Evolutionary conservation across 2,113 vertebrate species (phyloP), one percentile per base, ranked within the genome.

Genomic region (Blennius ocellaris): DNA sequence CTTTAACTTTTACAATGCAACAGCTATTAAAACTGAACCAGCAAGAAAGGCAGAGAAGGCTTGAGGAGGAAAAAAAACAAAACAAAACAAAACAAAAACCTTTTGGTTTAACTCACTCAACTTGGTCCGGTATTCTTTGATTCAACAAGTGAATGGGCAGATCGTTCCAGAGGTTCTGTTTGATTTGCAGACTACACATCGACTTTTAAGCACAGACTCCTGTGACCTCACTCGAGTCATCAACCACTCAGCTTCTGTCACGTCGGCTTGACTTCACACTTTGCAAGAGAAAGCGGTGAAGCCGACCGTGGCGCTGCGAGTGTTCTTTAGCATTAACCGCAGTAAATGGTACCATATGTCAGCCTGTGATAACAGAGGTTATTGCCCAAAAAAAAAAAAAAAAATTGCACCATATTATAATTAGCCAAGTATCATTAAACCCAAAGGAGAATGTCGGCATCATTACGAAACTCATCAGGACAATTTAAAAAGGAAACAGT

Each of bases 181-280:
- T 83, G 87, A 85, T 17, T 80, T 76, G 16, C 8, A 68, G 71
- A 30, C 4, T 64, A 67, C 15, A 8, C 53, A 14, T 47, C 38
- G 76, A 57, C 63, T 75, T 92, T 65, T 81, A 91, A 90, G 71
- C 36, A 66, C 83, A 85, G 76, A 67, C 40, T 65, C 61, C 49
- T 60, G 83, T 92, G 91, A 92, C 91, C 90, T 93, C 90, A 91
- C 75, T 81, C 44, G 57, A 15, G n/a, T 6, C 36, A 39, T 82
- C 68, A 55, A 44, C 86, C 82, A 86, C 53, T 87, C 78, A 74
- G 82, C 50, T 63, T 69, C 63, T 67, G 67, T n/a, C 50, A 83
- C 72, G 78, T 87, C 87, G 84, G 64, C 9, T 57, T 47, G 55
- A 69, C 63, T 80, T 73, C 7, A 53, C 69, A 51, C 68, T 54